Base-by-base conservation (phyloP, 2,888 invertebrate genomes). In the Eupithecia exiguata region DNA sequence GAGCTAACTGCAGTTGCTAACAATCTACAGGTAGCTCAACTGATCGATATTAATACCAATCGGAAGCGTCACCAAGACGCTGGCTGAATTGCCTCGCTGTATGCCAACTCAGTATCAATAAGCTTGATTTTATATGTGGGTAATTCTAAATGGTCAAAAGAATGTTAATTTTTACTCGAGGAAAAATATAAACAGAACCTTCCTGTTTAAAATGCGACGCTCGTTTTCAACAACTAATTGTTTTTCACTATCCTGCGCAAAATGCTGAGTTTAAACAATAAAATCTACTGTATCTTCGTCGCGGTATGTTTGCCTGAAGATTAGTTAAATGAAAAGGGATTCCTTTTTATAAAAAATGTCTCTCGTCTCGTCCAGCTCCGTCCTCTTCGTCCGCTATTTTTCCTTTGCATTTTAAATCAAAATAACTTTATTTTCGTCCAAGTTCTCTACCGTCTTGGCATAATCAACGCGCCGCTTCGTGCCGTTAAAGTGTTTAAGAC, bases 341-440 rank as follows among this genome's bases (percentile, higher is more conserved):
- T 88, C 87, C 84, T 84, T 53, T 82, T 83, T 74, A 72, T 71
- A 84, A 86, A 87, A 89, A 89, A 87, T 85, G 81, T 86, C 84
- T 85, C 82, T 84, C 86, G 81, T 81, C 72, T 80, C 84, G 79
- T 79, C 79, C 83, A 82, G 79, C 76, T 78, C 83, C 68, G 65
- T 68, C 70, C 77, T 70, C 82, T 82, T 76, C 84, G 80, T 83
- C 80, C 84, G 81, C 80, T 85, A 84, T 87, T 89, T 91, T 91
- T 91, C 88, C 88, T 90, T 89, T 91, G 89, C 89, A 92, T 92
- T 93, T 92, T 91, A 91, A 92, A 91, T 92, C 88, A 88, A 92
- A 92, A 93, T 91, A 92, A 91, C 89, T 92, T 92, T 88, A 89
- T 91, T 92, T 92, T 90, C 86, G 86, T 86, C 89, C 76, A 87